Base-by-base conservation (phyloP, 1,140 invertebrate species). In the Muscidifurax raptorellus region DNA sequence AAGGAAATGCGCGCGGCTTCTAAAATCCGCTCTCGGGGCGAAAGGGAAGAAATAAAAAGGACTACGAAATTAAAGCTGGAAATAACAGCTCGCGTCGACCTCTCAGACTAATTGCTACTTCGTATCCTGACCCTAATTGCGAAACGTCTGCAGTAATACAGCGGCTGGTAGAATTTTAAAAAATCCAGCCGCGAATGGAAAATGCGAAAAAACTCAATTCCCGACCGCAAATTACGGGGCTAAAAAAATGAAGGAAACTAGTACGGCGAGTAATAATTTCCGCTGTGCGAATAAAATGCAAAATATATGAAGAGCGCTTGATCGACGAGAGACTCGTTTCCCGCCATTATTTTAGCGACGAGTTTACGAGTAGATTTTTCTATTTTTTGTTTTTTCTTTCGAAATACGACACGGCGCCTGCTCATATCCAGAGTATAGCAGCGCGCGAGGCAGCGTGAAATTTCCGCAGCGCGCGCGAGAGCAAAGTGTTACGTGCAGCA, bases 341-440 rank as follows among this genome's bases (percentile, higher is more conserved):
- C 18, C 52, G 52, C 52, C 22, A 59, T 22, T 59, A 59, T 59
- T 59, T 22, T 22, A 2, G 18, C 52, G 52, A 6, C 52, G 22
- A 59, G 22, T 59, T 59, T 59, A 59, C 52, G 52, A 59, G 52
- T 18, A 5, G 52, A 59, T 59, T 18, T 22, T 6, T 40, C 4
- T 40, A 40, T 40, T 6, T 40, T 40, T 6, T 40, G 4, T 40
- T 40, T 52, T 52, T 52, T 52, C 13, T 15, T 0, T 47, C 44
- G 15, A 47, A 47, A 47, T 47, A 47, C 15, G 6, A 59, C 22
- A 59, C 18, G 18, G 6, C 22, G 52, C 22, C 52, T 59, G 52
- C 52, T 59, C 52, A 59, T 59, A 59, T 59, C 52, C 52, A n/a
- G n/a, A n/a, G n/a, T n/a, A n/a, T n/a, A n/a, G n/a, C n/a, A 52